A percentile compares a stretch with the other conserved stretches of the same genome.
Evolutionary conservation across 2,113 vertebrate genomes (phyloP).

Genomic region (Conger conger): DNA sequence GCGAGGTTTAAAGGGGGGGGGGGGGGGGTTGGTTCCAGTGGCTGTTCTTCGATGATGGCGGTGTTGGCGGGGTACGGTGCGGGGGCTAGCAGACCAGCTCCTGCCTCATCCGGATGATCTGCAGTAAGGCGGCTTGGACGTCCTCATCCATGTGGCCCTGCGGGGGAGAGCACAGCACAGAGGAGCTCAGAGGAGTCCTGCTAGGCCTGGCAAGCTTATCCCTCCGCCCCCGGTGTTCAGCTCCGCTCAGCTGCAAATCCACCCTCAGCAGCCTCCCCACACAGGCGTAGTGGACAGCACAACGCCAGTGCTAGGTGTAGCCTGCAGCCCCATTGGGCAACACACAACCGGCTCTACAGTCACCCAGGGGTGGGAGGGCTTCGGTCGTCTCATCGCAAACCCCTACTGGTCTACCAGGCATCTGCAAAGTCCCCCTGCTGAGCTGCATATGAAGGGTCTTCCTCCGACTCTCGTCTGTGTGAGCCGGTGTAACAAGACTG

Average conservation of each 20-base stretch:
- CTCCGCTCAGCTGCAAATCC: not conserved
- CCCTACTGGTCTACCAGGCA: too few relatives aligned
- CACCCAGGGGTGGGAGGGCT: too few relatives aligned
- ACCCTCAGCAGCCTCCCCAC: not conserved
- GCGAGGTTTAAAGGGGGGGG: not conserved
- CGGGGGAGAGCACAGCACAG: slow-evolving; percentile 19
- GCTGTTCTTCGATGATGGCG: not conserved
- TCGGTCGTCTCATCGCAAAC: too few relatives aligned
- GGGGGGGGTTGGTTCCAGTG: not conserved
- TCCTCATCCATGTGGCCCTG: slow-evolving; percentile 99
- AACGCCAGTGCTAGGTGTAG: too few relatives aligned
- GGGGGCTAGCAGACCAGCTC: slow-evolving; percentile 84
- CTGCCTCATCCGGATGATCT: slow-evolving; percentile 97
- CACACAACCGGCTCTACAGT: too few relatives aligned
- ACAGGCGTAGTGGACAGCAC: not conserved
- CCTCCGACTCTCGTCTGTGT: too few relatives aligned
- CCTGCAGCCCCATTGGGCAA: too few relatives aligned
- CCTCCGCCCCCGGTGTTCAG: not conserved
- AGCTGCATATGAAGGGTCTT: too few relatives aligned
- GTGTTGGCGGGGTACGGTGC: too few relatives aligned
- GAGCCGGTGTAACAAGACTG: too few relatives aligned
- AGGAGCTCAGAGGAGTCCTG: not conserved
- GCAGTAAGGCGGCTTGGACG: slow-evolving; percentile 90
- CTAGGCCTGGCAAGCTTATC: not conserved
- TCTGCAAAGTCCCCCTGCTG: too few relatives aligned